Conservation (phyloP, 2,113 vertebrate species). For the Loxodonta africana region DNA sequence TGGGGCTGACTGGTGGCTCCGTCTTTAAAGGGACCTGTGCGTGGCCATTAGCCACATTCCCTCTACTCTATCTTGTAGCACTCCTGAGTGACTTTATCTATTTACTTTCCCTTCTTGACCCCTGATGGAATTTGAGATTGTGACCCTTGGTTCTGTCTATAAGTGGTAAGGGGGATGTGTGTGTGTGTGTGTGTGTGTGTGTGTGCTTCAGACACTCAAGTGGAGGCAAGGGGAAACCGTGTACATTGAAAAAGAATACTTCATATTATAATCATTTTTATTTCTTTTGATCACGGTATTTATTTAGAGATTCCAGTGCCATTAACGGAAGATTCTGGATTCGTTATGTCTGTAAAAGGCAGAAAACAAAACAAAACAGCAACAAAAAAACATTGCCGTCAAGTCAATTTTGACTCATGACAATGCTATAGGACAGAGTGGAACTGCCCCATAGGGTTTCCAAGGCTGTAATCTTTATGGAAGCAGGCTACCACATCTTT, state of each 20-base stretch:
- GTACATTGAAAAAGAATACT: not conserved
- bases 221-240: too few species aligned
- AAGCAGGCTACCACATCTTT: not conserved
- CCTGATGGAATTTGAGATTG: not conserved
- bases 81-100: not conserved
- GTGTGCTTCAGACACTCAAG: not conserved
- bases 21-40: too few species aligned
- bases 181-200: not conserved
- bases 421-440: not conserved
- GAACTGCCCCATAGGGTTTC: too few species aligned
- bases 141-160: not conserved
- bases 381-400: not conserved
- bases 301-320: not conserved
- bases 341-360: not conserved
- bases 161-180: not conserved
- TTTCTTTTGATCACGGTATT: not conserved
- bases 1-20: not conserved
- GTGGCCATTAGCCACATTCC: accelerated
- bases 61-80: too few species aligned
- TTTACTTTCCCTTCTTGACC: not conserved
- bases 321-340: not conserved
- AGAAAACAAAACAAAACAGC: not conserved
- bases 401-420: not conserved
- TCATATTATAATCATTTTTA: not conserved
- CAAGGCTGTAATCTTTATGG: too few species aligned